Evolutionary conservation across 2,888 invertebrate species (phyloP).

Genomic region (Quadroppia sp.): DNA sequence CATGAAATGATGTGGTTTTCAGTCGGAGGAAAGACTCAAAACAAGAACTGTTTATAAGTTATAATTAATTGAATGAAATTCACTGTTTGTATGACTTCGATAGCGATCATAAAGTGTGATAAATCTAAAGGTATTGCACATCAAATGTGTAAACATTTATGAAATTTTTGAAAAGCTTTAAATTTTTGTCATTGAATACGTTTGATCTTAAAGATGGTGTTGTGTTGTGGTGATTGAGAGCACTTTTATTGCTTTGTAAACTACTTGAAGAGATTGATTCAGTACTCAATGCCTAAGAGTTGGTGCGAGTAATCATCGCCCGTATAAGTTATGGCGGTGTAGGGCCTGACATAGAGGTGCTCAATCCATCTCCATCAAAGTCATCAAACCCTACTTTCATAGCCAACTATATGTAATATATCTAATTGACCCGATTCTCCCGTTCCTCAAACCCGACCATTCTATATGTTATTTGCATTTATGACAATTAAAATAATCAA

Average conservation of each 20-base stretch:
- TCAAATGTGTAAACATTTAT: neutral
- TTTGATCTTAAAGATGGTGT: slow-evolving; percentile 23
- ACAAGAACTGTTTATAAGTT: neutral
- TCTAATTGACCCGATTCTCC: slow-evolving; percentile 11
- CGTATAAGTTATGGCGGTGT: slow-evolving; percentile 32
- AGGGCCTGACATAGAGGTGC: slow-evolving; percentile 30
- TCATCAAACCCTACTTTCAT: slow-evolving; percentile 27
- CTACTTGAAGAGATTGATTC: slow-evolving; percentile 33
- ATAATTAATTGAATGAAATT: neutral
- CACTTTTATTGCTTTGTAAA: slow-evolving; percentile 31
- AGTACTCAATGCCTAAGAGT: slow-evolving; percentile 8
- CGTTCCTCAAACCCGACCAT: neutral
- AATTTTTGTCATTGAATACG: slow-evolving; percentile 24
- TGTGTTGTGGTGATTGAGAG: slow-evolving; percentile 35
- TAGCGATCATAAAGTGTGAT: neutral
- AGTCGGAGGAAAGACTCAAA: neutral
- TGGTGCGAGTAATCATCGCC: slow-evolving; percentile 32
- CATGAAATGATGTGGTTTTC: too few species aligned
- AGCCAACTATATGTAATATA: slow-evolving; percentile 12
- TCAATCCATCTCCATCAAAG: slow-evolving; percentile 34
- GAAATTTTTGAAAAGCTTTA: slow-evolving; percentile 1
- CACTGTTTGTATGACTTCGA: neutral
- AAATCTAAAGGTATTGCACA: neutral
- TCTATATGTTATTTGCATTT: too few species aligned
- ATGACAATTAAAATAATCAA: slow-evolving; percentile 19